Percentiles rank a stretch among this genome's conserved stretches.
Evolutionary conservation across 2,113 vertebrate genomes (phyloP).

Genomic region (Phaethon lepturus): DNA sequence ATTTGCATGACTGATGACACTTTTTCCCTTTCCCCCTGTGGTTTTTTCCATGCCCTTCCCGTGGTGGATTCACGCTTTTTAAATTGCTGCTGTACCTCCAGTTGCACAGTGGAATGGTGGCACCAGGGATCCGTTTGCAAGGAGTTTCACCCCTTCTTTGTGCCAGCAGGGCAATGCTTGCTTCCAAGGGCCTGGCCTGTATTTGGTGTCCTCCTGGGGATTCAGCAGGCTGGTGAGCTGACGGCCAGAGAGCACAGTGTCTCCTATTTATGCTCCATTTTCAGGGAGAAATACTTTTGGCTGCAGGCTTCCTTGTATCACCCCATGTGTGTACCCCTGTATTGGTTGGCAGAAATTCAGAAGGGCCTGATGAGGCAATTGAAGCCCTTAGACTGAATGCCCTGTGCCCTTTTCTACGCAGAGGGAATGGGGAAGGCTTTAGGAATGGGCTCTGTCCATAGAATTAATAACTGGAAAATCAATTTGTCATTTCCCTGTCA

Average conservation of each 20-base stretch:
- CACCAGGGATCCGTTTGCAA: neutral
- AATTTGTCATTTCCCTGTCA: constrained; percentile 69
- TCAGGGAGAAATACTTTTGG: accelerated
- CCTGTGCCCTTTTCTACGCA: neutral
- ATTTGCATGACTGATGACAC: neutral
- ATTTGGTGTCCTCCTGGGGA: neutral
- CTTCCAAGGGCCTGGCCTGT: neutral
- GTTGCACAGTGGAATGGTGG: neutral
- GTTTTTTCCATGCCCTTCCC: neutral
- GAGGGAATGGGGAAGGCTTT: constrained; percentile 2
- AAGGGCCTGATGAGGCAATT: neutral
- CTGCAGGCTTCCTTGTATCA: neutral
- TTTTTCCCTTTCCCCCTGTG: neutral
- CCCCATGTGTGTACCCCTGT: neutral
- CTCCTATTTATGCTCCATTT: neutral
- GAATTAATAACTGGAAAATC: constrained; percentile 72
- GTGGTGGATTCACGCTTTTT: neutral
- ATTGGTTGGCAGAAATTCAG: neutral
- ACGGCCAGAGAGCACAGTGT: neutral
- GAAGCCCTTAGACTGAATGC: neutral
- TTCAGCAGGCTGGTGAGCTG: neutral
- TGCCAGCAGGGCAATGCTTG: neutral
- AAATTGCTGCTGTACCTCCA: neutral
- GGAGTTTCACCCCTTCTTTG: neutral
- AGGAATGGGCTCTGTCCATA: constrained; percentile 38